Evolutionary conservation across 1,140 invertebrate genomes (phyloP), one percentile per base, ranked within the genome.

Genomic region (Macrosteles quadrilineatus): DNA sequence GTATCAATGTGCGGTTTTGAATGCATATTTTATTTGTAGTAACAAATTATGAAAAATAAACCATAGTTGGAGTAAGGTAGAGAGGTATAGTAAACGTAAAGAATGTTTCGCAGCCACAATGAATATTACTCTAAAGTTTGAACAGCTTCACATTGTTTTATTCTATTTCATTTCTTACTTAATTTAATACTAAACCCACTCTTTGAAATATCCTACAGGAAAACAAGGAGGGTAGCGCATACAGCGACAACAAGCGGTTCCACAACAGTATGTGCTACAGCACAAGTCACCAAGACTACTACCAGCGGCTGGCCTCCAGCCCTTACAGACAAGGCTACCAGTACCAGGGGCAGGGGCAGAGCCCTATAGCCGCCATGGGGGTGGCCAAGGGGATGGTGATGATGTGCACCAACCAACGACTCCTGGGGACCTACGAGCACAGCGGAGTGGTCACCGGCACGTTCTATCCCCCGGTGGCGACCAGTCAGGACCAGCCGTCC

Each of bases 341-440:
- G 40, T 67, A 68, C 32, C 55, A 57, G 30, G 36, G 29, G 11
- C 78, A 21, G 76, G 78, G 0, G 69, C 75, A 17, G 75, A 75
- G 71, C 40, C 68, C 76, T 17, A 88, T 93, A 69, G 90, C 91
- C 14, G 90, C 91, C 0, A 90, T 92, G 79, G 88, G 89, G 0
- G 90, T 92, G 82, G 89, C 90, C 0, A 92, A 93, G 73, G 91
- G 91, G 12, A 91, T 94, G 89, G 92, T 93, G 80, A 91, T 93
- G 47, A 93, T 91, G 82, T 92, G 91, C 79, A 91, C 90, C 53
- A 92, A 91, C 79, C 73, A 84, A 45, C 77, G 83, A 59, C 43
- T 76, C 27, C 43, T 88, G 89, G 62, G 90, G 0, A 74, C 75
- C 0, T 79, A 77, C 71, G 78, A 79, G 27, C 76, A 79, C 67